phyloP scores from a whole-genome alignment of 2,113 vertebrate species.

The Pungitius pungitius region DNA sequence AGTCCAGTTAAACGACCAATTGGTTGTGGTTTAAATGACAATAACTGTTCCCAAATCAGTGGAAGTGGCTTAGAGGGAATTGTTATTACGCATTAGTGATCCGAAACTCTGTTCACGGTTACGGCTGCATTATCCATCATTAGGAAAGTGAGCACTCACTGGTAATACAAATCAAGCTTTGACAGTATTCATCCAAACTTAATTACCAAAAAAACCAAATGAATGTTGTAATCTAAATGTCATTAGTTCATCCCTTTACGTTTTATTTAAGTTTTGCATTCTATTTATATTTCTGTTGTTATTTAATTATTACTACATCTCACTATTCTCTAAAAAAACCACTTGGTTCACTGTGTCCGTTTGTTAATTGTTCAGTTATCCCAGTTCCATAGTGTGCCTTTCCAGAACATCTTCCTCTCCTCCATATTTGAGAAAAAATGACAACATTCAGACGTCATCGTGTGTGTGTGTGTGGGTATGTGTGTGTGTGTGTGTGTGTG shows the following conservation, averaged over 20 bases:
- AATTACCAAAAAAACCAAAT: too few species aligned
- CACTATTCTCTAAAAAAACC: neutral
- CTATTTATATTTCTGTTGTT: too few species aligned
- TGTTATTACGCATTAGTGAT: neutral
- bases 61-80: neutral
- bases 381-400: neutral
- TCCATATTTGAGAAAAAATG: constrained; percentile 11
- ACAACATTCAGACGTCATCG: constrained; percentile 33
- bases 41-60: constrained; percentile 12
- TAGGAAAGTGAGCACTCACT: neutral
- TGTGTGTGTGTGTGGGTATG: too few species aligned
- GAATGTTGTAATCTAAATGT: neutral
- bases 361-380: neutral
- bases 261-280: neutral
- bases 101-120: neutral
- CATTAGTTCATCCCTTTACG: neutral
- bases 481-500: too few species aligned
- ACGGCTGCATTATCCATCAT: neutral
- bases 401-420: neutral
- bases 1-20: constrained; percentile 10
- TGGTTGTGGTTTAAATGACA: constrained; percentile 4
- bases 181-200: neutral
- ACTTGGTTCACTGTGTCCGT: neutral
- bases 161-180: neutral
- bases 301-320: neutral